Base-by-base conservation (phyloP, 2,113 vertebrate genomes). In the Petromus typicus region DNA sequence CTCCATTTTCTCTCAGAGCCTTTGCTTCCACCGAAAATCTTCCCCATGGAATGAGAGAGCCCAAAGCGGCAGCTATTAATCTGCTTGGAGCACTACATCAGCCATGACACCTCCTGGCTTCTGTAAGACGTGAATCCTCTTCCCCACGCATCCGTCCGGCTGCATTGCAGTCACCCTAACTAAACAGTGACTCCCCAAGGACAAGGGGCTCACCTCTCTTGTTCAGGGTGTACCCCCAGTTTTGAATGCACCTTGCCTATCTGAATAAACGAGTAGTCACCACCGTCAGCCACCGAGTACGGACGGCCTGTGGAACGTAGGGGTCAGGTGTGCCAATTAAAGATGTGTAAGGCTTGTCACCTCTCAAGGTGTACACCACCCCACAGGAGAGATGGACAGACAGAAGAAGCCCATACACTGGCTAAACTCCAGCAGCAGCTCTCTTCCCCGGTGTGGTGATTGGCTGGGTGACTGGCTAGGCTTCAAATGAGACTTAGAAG, bases 1-100 rank as follows among this genome's bases (percentile, higher is more conserved):
- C n/a, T 40, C 43, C 14, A 37, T 30, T 82, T 89, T 89, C 51
- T 91, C 43, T n/a, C 30, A 20, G 73, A 89, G 56, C 34, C 34
- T 67, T 45, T 43, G 48, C 75, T 83, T 93, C 27, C 87, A 73
- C 56, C 25, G 32, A 27, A 76, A 79, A 37, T 63, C 66, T 94
- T 48, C 48, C 18, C 34, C 13, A 0, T 5, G 0, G 43, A 48
- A 51, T 18, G 93, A 63, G 56, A 73, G 79, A 85, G 73, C 79
- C 73, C 6, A 59, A 17, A 80, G 57, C n/a, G 51, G 61, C 13
- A 40, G 69, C 11, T 17, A 16, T 57, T 48, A 11, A 27, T 57
- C 3, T 71, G 73, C 75, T 51, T n/a, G 22, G 40, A 48, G 16
- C 45, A 61, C 32, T 51, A 12, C 51, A 32, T 30, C 22, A 54